phyloP scores from a whole-genome alignment of 2,113 vertebrate species.

The Pollachius pollachius region DNA sequence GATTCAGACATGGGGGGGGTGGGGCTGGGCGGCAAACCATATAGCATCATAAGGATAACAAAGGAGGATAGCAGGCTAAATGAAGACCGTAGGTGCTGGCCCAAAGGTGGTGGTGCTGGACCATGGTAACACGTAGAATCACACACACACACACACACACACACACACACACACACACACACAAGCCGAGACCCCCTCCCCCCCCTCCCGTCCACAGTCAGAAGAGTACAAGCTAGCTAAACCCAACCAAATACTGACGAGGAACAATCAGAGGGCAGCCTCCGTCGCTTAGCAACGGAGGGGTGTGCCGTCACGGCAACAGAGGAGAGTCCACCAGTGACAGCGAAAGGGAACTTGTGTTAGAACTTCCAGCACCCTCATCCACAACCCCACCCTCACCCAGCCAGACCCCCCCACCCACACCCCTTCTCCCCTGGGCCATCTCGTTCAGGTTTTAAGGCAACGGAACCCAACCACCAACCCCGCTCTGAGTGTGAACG shows the following conservation, averaged over 20 bases:
- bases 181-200: neutral
- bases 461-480: conserved; percentile 5
- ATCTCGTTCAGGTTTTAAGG: conserved; percentile 17
- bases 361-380: conserved; percentile 12
- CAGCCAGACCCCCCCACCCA: neutral
- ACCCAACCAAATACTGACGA: conserved; percentile 46
- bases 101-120: neutral
- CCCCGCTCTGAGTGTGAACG: conserved; percentile 27
- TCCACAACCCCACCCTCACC: neutral
- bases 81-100: neutral
- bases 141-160: conserved; percentile 14
- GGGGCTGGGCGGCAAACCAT: conserved; percentile 1
- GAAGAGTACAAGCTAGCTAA: conserved; percentile 11
- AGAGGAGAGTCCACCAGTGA: conserved; percentile 17
- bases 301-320: neutral
- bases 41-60: neutral
- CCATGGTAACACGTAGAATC: neutral
- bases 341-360: neutral
- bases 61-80: neutral
- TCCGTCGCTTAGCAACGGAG: neutral
- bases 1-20: conserved; percentile 45
- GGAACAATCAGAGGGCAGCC: conserved; percentile 36
- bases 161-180: conserved; percentile 11
- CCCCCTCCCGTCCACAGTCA: neutral
- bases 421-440: neutral